A percentile compares a stretch with the other conserved stretches of the same genome.
These are phyloP conservation scores for Halcyon leucocephala DNA, from an alignment of 2,797 vertebrate species.

Conservation along the genomic window DNA sequence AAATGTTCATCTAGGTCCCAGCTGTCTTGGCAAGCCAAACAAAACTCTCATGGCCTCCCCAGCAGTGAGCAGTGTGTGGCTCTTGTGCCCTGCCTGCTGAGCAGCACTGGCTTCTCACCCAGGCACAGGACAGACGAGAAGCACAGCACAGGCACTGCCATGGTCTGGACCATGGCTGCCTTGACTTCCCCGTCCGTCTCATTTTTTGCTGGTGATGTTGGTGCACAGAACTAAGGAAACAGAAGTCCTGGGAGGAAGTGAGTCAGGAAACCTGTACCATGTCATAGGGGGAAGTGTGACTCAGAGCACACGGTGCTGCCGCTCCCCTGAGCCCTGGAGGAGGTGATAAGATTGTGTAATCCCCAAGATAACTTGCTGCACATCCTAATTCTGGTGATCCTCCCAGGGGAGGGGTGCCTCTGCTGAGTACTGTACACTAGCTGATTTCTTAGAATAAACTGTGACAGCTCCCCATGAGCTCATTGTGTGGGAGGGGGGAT, in stretches of 20 bases:
- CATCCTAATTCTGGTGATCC: conserved; percentile 70
- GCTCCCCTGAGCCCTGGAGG: conserved; percentile 41
- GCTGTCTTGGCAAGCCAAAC: background rate
- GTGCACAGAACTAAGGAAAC: conserved; percentile 34
- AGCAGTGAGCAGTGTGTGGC: background rate
- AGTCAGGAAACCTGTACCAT: conserved; percentile 56
- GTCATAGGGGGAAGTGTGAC: conserved; percentile 48
- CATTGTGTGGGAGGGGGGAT: conserved; percentile 14
- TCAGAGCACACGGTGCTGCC: conserved; percentile 1
- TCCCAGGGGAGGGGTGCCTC: conserved; percentile 67
- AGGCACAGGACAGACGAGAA: background rate
- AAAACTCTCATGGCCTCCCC: background rate
- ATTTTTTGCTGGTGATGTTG: background rate
- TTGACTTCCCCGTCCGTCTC: background rate
- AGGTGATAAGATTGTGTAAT: conserved; percentile 74
- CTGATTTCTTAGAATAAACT: conserved; percentile 74
- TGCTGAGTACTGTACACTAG: conserved; percentile 68
- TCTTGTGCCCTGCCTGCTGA: background rate
- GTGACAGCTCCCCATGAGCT: conserved; percentile 56
- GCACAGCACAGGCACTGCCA: rapidly evolving
- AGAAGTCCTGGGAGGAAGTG: conserved; percentile 62
- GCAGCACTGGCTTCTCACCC: background rate
- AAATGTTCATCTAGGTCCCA: background rate
- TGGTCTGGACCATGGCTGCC: background rate
- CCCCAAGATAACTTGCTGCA: conserved; percentile 62